A percentile compares a stretch with the other conserved stretches of the same genome.
Evolutionary conservation across 1,140 invertebrate species (phyloP).

Genomic region (Drosophila yakuba): DNA sequence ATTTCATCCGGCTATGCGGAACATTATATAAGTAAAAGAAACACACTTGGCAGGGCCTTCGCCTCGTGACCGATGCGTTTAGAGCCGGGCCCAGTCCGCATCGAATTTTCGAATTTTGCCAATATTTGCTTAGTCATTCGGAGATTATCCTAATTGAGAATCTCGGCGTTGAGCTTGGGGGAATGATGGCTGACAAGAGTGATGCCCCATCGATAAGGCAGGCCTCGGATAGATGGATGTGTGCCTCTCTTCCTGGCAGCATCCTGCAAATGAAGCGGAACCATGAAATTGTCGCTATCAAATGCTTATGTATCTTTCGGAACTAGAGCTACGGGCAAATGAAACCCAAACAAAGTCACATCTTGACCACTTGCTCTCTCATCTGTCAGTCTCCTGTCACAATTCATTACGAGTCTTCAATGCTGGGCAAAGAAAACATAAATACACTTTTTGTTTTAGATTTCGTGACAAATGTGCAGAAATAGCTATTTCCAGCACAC

Average conservation of each 20-base stretch:
- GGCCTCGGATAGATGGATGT: conserved; percentile 31
- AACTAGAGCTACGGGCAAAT: conserved; percentile 28
- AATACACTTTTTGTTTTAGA: conserved; percentile 76
- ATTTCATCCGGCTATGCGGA: conserved; percentile 68
- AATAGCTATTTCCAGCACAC: conserved; percentile 53
- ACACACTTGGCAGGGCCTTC: conserved; percentile 37
- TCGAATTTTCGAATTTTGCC: conserved; percentile 79
- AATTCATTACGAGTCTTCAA: conserved; percentile 65
- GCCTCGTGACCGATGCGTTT: conserved; percentile 53
- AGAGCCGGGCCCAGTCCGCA: conserved; percentile 44
- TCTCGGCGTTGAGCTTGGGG: conserved; percentile 54
- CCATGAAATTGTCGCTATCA: conserved; percentile 50
- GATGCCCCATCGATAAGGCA: conserved; percentile 41
- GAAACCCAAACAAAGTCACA: conserved; percentile 61
- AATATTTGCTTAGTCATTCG: conserved; percentile 83
- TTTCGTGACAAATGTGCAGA: conserved; percentile 79
- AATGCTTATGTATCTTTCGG: not conserved
- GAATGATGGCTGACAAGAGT: conserved; percentile 10
- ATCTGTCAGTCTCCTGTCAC: conserved; percentile 45
- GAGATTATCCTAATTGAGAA: conserved; percentile 84
- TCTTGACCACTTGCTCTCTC: conserved; percentile 55
- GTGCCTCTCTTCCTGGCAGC: conserved; percentile 4
- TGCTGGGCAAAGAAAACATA: conserved; percentile 55
- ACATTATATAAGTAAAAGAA: conserved; percentile 61
- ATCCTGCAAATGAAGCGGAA: conserved; percentile 32